phyloP scores from a whole-genome alignment of 2,797 vertebrate genomes.

The Sparidentex hasta region DNA sequence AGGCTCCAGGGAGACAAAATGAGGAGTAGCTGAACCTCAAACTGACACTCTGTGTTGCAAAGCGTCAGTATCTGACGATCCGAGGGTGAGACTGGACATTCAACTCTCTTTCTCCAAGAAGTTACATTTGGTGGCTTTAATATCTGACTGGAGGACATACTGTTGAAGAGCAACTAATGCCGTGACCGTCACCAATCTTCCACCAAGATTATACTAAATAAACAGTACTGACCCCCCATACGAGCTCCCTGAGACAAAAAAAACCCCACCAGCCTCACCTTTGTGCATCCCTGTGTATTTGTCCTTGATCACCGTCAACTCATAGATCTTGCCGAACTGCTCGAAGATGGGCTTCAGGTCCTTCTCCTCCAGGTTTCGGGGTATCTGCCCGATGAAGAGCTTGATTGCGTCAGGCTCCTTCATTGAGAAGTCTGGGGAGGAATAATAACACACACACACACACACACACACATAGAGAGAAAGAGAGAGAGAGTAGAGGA shows the following conservation, averaged over 20 bases:
- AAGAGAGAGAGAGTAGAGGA: constrained; percentile 52
- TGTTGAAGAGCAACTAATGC: background rate
- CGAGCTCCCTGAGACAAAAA: background rate
- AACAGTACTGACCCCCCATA: background rate
- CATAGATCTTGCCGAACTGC: constrained; percentile 90
- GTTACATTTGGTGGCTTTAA: constrained; percentile 1
- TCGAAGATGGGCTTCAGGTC: constrained; percentile 89
- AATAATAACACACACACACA: constrained; percentile 56
- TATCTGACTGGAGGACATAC: constrained; percentile 21
- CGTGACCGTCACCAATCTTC: background rate
- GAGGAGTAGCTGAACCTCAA: constrained; percentile 39
- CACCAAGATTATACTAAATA: constrained; percentile 29
- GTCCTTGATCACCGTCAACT: constrained; percentile 90
- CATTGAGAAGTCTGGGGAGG: constrained; percentile 84
- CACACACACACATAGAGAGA: background rate
- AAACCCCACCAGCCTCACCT: constrained; percentile 74
- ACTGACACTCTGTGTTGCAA: constrained; percentile 6
- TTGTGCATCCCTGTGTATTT: constrained; percentile 91
- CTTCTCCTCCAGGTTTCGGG: constrained; percentile 89
- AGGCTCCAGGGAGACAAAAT: constrained; percentile 40
- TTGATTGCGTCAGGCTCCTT: constrained; percentile 91
- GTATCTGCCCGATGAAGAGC: constrained; percentile 89
- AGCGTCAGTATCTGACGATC: no score
- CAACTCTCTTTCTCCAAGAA: no score
- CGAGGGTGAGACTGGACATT: no score